Conservation (phyloP, 2,888 invertebrate species). For the Mythimna lalbum region DNA sequence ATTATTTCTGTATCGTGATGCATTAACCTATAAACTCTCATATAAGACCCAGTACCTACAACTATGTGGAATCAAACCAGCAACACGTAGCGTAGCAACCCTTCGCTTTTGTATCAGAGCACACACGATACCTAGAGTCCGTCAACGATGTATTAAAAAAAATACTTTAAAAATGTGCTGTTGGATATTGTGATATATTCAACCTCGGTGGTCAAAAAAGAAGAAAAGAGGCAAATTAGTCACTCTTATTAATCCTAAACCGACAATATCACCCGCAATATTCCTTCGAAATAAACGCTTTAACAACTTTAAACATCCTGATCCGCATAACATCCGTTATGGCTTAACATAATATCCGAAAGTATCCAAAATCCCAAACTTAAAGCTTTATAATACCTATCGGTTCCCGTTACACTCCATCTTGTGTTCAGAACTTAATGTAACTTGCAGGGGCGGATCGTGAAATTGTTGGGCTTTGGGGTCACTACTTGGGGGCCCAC, state of each 20-base stretch:
- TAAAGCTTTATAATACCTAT: conserved; percentile 54
- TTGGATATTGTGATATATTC: neutral
- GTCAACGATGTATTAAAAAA: no score
- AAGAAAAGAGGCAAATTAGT: neutral
- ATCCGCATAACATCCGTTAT: conserved; percentile 60
- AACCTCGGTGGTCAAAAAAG: neutral
- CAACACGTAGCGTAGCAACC: no score
- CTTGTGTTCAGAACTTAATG: conserved; percentile 18
- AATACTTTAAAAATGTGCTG: no score
- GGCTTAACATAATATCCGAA: conserved; percentile 44
- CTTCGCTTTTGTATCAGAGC: no score
- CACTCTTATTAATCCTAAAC: conserved; percentile 2
- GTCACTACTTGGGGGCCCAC: no score
- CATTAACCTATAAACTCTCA: no score
- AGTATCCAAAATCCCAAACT: conserved; percentile 40
- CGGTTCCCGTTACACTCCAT: conserved; percentile 33
- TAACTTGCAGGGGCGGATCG: conserved; percentile 4
- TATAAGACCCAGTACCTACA: no score
- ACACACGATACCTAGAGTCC: no score
- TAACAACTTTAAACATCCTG: conserved; percentile 63
- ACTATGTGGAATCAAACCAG: no score
- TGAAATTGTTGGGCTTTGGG: no score
- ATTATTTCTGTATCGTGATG: no score
- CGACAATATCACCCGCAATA: conserved; percentile 30
- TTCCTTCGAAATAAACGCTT: conserved; percentile 54